Evolutionary conservation across 2,888 invertebrate genomes (phyloP).

Genomic region (Cartodere bifasciata): DNA sequence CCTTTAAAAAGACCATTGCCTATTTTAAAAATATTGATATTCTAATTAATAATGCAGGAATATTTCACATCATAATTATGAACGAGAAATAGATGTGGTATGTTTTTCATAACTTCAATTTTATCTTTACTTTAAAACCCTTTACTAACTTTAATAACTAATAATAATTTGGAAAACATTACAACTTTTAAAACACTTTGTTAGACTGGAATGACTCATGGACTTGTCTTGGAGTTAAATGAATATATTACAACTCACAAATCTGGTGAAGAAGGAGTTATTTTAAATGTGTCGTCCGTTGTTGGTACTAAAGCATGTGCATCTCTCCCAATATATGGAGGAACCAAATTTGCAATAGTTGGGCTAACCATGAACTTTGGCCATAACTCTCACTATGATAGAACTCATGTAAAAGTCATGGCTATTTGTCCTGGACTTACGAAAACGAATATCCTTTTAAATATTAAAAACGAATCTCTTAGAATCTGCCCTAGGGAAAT

Average conservation of each 20-base stretch:
- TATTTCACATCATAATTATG: constrained; percentile 6
- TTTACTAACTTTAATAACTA: too few relatives aligned
- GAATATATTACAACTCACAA: constrained; percentile 36
- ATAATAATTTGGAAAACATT: too few relatives aligned
- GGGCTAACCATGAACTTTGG: constrained; percentile 24
- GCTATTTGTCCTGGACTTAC: constrained; percentile 34
- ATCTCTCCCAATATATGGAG: constrained; percentile 29
- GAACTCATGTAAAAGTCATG: constrained; percentile 30
- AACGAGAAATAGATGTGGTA: too few relatives aligned
- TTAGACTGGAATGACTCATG: constrained; percentile 34
- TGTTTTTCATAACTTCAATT: too few relatives aligned
- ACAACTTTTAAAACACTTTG: too few relatives aligned
- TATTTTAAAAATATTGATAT: constrained; percentile 9
- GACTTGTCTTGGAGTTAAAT: constrained; percentile 32
- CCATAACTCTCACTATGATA: constrained; percentile 25
- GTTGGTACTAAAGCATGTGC: constrained; percentile 28
- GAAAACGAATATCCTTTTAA: constrained; percentile 27
- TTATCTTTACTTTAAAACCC: too few relatives aligned
- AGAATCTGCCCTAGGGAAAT: too few relatives aligned
- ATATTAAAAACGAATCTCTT: too few relatives aligned
- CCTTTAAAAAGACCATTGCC: constrained; percentile 6
- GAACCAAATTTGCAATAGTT: constrained; percentile 31
- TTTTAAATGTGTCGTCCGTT: constrained; percentile 37
- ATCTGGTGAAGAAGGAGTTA: constrained; percentile 35
- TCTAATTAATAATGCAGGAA: constrained; percentile 11